These are phyloP conservation scores for Lasioglossum morio DNA, from an alignment of 2,888 invertebrate species.

Conservation along the genomic window DNA sequence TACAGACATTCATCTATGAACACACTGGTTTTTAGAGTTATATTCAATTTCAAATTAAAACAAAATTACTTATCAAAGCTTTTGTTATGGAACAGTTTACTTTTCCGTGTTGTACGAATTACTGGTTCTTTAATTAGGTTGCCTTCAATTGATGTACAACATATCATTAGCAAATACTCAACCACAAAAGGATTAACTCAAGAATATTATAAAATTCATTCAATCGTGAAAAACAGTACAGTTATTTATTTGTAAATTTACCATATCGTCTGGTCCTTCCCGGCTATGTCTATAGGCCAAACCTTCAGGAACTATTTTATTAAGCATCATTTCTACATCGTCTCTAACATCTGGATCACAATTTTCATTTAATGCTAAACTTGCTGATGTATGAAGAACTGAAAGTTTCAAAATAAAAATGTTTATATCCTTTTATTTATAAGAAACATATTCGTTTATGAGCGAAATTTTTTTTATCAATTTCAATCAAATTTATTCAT, in stretches of 20 bases:
- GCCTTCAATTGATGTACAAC: not conserved
- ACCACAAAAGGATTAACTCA: not conserved
- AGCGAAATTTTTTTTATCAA: not conserved
- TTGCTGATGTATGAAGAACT: constrained; percentile 99
- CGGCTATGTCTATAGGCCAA: constrained; percentile 98
- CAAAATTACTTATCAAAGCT: not conserved
- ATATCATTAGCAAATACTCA: not conserved
- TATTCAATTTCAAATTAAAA: not conserved
- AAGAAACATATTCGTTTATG: not conserved
- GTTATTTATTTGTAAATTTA: constrained; percentile 84
- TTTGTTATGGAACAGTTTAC: not conserved
- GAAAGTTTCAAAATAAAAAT: constrained; percentile 83
- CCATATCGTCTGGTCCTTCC: constrained; percentile 99
- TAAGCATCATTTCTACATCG: constrained; percentile 99
- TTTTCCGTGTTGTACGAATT: not conserved
- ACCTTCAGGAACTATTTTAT: constrained; percentile 99
- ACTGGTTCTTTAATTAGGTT: not conserved
- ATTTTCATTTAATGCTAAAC: constrained; percentile 98
- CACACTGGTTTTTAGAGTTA: not conserved
- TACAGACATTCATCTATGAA: not conserved
- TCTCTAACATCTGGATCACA: constrained; percentile 99
- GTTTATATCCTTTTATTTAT: not conserved
- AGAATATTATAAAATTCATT: not conserved
- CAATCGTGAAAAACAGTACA: constrained; percentile 11
- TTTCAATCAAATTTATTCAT: not conserved